These are phyloP conservation scores for honey bee (Apis mellifera) DNA, from an alignment of 1,140 invertebrate species.

Conservation along the genomic window DNA sequence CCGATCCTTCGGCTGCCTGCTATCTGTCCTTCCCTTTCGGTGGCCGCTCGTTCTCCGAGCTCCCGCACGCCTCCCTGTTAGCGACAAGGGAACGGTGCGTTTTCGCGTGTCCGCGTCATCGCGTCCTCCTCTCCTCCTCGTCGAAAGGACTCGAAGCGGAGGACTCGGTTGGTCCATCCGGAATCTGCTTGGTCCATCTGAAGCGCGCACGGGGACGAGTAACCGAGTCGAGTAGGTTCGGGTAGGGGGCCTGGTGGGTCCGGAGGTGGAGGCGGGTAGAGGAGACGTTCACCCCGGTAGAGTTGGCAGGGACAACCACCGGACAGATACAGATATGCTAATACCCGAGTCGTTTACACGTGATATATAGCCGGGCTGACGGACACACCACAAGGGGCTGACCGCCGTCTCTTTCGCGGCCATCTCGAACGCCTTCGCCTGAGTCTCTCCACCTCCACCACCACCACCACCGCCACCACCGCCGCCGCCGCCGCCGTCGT, in stretches of 20 bases:
- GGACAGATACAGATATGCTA: constrained; percentile 76
- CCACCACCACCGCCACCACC: background rate
- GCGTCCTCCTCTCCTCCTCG: constrained; percentile 33
- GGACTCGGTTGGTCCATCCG: constrained; percentile 46
- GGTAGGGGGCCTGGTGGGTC: constrained; percentile 37
- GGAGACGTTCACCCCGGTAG: constrained; percentile 67
- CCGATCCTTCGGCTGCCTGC: constrained; percentile 32
- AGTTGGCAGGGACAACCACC: constrained; percentile 72
- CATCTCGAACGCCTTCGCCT: constrained; percentile 48
- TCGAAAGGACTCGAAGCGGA: background rate
- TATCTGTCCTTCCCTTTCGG: constrained; percentile 51
- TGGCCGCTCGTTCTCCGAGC: background rate
- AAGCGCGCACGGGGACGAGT: constrained; percentile 19
- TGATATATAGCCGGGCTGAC: constrained; percentile 74
- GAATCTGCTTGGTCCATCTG: constrained; percentile 66
- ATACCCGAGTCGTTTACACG: constrained; percentile 75
- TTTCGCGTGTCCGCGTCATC: constrained; percentile 66
- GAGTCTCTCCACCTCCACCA: background rate
- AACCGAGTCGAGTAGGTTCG: constrained; percentile 12
- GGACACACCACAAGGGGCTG: constrained; percentile 65
- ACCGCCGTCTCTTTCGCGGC: constrained; percentile 59
- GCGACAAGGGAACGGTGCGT: constrained; percentile 26
- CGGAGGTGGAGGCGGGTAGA: constrained; percentile 51
- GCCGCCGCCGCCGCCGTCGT: background rate
- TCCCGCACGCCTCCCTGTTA: constrained; percentile 11